Percentiles rank a stretch among this genome's conserved stretches.
Conservation (phyloP, 2,113 vertebrate species). For the Pardalotus punctatus region DNA sequence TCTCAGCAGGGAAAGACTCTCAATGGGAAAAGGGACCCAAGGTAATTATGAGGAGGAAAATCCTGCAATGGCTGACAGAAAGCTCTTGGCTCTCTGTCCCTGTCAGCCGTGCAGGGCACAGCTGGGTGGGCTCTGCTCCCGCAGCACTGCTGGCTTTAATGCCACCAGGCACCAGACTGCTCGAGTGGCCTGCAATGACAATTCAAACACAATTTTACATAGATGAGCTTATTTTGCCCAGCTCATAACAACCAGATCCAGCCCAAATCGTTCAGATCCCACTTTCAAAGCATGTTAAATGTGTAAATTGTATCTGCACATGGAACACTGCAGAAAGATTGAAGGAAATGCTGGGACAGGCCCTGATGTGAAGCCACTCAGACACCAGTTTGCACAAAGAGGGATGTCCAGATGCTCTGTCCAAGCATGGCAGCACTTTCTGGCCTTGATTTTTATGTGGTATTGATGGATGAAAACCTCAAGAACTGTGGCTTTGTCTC, state of each 20-base stretch:
- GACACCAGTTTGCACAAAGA: background rate
- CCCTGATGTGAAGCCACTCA: background rate
- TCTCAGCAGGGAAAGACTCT: background rate
- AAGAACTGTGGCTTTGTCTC: background rate
- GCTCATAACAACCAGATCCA: background rate
- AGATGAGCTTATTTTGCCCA: background rate
- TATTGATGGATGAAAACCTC: background rate
- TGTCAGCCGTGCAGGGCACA: background rate
- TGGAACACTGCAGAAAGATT: background rate
- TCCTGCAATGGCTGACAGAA: background rate
- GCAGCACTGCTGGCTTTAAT: fast-evolving
- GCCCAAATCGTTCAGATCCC: background rate
- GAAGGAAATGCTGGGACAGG: background rate
- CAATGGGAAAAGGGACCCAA: background rate
- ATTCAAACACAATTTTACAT: background rate
- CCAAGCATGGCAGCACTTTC: fast-evolving
- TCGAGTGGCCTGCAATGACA: background rate
- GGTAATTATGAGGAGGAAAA: background rate
- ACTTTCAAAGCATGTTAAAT: background rate
- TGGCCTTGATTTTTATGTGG: background rate
- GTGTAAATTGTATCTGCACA: background rate
- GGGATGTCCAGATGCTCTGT: background rate
- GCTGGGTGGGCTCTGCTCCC: background rate
- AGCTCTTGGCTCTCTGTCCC: background rate
- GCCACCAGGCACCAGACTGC: background rate